These are phyloP conservation scores for Beris morrisii DNA, from an alignment of 2,888 invertebrate genomes.

Conservation along the genomic window DNA sequence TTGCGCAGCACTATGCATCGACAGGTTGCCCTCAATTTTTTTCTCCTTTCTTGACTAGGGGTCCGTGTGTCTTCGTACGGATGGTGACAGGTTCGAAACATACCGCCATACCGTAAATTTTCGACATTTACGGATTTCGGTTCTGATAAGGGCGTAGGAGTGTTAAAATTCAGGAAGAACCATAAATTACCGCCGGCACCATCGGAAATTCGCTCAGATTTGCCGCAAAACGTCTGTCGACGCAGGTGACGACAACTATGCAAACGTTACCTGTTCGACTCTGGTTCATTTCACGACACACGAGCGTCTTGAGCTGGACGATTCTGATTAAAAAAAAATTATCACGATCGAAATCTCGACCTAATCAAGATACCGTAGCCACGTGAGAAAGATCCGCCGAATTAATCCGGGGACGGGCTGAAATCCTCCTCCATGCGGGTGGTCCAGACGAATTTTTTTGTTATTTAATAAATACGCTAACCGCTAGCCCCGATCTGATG, in stretches of 20 bases:
- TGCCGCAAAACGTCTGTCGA: constrained; percentile 11
- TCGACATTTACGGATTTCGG: constrained; percentile 18
- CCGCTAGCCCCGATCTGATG: constrained; percentile 8
- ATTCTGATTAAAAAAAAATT: background rate
- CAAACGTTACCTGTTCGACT: constrained; percentile 1
- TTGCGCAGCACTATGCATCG: constrained; percentile 25
- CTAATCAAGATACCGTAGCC: too few species aligned
- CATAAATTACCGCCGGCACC: constrained; percentile 15
- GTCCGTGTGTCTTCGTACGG: constrained; percentile 17
- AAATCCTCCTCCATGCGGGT: constrained; percentile 28
- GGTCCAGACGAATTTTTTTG: constrained; percentile 38
- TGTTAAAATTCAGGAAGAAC: constrained; percentile 23
- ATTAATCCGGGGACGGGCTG: constrained; percentile 29
- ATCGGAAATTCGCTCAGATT: constrained; percentile 1
- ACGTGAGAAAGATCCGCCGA: constrained; percentile 28
- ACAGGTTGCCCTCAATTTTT: constrained; percentile 24
- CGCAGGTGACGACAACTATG: constrained; percentile 9
- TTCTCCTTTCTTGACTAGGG: constrained; percentile 3
- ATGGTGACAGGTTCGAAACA: constrained; percentile 32
- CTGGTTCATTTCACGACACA: background rate
- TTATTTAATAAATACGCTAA: background rate
- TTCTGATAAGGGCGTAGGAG: constrained; percentile 26
- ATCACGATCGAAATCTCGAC: background rate
- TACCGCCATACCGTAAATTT: constrained; percentile 4
- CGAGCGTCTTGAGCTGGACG: background rate